Base-by-base conservation (phyloP, 2,113 vertebrate species). In the Scortum barcoo region DNA sequence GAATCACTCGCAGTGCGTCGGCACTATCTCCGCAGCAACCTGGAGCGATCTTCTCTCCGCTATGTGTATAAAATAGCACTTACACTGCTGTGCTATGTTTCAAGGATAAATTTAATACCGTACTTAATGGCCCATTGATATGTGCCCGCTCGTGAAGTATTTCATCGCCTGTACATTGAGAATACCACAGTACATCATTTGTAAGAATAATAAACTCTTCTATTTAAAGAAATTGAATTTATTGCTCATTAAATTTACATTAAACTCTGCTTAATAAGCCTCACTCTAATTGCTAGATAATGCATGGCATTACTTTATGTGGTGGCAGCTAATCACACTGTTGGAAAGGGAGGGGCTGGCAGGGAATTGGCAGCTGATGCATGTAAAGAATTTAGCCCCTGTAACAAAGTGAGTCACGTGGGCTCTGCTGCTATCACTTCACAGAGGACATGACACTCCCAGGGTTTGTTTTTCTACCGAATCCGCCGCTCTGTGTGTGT, bases 221-320 rank as follows among this genome's bases (percentile, higher is more conserved):
- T 94, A 92, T 95, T 94, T 93, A 93, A 94, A 93, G 91, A 91
- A 87, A 91, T 83, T 72, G 84, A 92, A 92, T 93, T 93, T 92
- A 94, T 94, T 93, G 93, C 92, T 95, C 94, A 95, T 95, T 94
- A 95, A 94, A 93, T 91, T 92, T 94, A 93, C 94, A 95, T 95
- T 94, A 93, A 93, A 89, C 90, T 80, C 89, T 87, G 89, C 91
- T 88, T 95, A 95, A 95, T 94, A 95, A 92, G 90, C 88, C 87
- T 90, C 85, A 66, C 70, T 86, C 90, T 95, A 94, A 94, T 95
- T 94, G 93, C 87, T 82, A 93, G 93, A 92, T 94, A 95, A 95
- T 95, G 91, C 90, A 95, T 91, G 91, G 84, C 78, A 87, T 87
- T 93, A 88, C 86, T 95, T 93, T 91, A 88, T 89, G 88, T 26